These are phyloP conservation scores for Threskiornis aethiopicus DNA, from an alignment of 2,797 vertebrate species.

Conservation along the genomic window DNA sequence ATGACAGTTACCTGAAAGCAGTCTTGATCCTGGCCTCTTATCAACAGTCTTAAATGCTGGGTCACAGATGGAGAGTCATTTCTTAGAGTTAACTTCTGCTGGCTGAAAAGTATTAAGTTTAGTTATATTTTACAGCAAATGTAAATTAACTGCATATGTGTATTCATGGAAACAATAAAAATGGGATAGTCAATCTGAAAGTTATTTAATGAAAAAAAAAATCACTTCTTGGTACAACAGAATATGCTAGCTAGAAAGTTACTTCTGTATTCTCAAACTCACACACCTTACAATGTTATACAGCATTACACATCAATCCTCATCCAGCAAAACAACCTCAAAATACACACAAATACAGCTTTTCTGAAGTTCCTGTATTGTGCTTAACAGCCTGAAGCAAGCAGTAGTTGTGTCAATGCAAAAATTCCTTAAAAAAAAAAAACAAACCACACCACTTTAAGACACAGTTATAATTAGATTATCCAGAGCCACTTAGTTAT, in stretches of 20 bases:
- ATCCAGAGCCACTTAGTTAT: background rate
- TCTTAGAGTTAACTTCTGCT: conserved; percentile 91
- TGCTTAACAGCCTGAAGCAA: background rate
- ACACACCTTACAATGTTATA: background rate
- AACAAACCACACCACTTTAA: background rate
- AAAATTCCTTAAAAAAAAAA: background rate
- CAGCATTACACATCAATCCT: background rate
- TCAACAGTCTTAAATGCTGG: conserved; percentile 88
- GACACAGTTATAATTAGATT: background rate
- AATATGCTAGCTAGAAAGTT: background rate
- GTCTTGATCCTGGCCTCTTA: conserved; percentile 95
- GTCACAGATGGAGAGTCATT: conserved; percentile 83
- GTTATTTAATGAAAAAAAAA: background rate
- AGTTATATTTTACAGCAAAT: background rate
- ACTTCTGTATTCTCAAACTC: background rate
- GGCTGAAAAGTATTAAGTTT: conserved; percentile 75
- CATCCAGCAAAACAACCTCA: background rate
- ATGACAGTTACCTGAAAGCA: conserved; percentile 89
- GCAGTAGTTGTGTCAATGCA: background rate
- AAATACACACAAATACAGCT: background rate
- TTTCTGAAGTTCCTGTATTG: background rate
- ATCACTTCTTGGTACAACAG: background rate
- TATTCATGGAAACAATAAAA: background rate
- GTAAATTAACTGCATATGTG: background rate
- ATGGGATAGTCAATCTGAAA: background rate